Evolutionary conservation across 1,140 invertebrate species (phyloP).

Genomic region (Helicoverpa armigera): DNA sequence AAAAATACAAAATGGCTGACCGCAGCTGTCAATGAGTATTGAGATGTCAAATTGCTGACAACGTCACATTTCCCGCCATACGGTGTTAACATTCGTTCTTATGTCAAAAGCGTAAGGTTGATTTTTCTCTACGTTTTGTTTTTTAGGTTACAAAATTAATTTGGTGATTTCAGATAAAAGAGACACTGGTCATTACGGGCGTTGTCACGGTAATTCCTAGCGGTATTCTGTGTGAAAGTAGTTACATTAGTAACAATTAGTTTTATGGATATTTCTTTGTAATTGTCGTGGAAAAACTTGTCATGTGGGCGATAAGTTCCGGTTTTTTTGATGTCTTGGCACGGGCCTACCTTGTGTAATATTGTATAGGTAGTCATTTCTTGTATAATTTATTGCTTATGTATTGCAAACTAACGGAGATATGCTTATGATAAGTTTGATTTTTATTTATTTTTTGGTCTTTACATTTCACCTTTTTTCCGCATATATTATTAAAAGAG

Average conservation of each 20-base stretch:
- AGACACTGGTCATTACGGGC: constrained; percentile 51
- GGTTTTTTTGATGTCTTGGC: constrained; percentile 32
- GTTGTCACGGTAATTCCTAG: constrained; percentile 60
- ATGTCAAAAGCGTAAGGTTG: constrained; percentile 35
- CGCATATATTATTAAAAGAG: no score
- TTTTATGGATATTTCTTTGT: constrained; percentile 73
- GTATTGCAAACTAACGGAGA: no score
- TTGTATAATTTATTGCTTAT: no score
- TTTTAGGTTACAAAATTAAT: constrained; percentile 5
- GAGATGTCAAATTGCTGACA: constrained; percentile 67
- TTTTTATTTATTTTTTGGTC: no score
- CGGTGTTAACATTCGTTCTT: background rate
- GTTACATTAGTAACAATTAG: constrained; percentile 72
- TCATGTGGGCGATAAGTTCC: constrained; percentile 60
- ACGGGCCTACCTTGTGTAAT: background rate
- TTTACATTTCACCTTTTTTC: no score
- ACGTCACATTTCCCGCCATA: constrained; percentile 41
- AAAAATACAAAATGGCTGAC: constrained; percentile 73
- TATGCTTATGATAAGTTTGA: no score
- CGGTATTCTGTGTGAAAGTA: constrained; percentile 71
- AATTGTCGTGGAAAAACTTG: constrained; percentile 78
- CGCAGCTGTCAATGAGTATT: constrained; percentile 79
- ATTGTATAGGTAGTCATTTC: no score
- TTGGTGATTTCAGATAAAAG: constrained; percentile 42
- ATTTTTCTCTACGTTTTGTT: constrained; percentile 45